These are phyloP conservation scores for Rhagoletis pomonella DNA, from an alignment of 1,140 invertebrate genomes.

Conservation along the genomic window DNA sequence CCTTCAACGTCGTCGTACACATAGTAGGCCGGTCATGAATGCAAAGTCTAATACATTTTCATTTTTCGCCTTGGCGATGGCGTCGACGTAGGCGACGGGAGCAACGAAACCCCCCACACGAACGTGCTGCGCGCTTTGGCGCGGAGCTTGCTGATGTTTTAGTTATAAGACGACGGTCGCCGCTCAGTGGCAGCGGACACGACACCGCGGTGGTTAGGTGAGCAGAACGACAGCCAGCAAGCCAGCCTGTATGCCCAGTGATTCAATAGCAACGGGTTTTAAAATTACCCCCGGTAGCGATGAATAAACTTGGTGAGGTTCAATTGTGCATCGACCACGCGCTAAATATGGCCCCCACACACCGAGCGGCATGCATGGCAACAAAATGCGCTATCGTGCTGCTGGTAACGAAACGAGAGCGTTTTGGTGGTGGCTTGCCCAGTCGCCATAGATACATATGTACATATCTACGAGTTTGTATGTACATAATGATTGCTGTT, in stretches of 20 bases:
- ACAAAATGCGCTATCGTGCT: background rate
- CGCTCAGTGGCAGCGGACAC: too few relatives aligned
- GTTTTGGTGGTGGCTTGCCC: background rate
- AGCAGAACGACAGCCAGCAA: background rate
- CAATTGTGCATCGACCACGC: slow-evolving; percentile 45
- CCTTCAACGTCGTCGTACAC: background rate
- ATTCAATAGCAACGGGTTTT: slow-evolving; percentile 41
- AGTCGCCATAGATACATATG: too few relatives aligned
- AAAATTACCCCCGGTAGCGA: slow-evolving; percentile 43
- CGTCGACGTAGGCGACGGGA: too few relatives aligned
- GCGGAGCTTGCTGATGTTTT: background rate
- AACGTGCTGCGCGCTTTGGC: background rate
- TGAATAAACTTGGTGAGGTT: slow-evolving; percentile 40
- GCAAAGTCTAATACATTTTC: background rate
- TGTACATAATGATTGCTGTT: background rate
- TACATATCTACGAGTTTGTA: too few relatives aligned
- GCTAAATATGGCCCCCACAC: background rate
- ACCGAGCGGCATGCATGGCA: background rate
- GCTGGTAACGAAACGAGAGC: slow-evolving; percentile 7
- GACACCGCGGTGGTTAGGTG: background rate
- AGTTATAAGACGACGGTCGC: background rate
- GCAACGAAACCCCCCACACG: background rate
- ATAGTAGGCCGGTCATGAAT: background rate
- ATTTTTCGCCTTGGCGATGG: background rate
- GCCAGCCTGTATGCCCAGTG: background rate